These are phyloP conservation scores for Cairina moschata DNA, from an alignment of 2,113 vertebrate species.

Conservation along the genomic window DNA sequence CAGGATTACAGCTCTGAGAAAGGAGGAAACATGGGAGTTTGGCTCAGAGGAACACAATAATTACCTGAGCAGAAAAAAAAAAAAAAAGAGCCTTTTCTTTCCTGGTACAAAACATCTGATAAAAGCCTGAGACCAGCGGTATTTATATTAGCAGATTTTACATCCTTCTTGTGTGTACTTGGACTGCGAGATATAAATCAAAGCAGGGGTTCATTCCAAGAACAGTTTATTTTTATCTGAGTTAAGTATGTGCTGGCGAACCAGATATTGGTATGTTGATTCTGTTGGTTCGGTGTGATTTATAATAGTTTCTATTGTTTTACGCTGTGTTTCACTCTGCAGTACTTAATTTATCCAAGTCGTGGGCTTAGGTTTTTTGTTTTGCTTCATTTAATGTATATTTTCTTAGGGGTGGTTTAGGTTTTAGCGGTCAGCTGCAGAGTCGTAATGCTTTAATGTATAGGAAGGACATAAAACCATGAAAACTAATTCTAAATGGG, in stretches of 20 bases:
- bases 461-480: constrained; percentile 6
- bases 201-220: constrained; percentile 61
- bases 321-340: not conserved
- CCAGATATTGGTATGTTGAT: constrained; percentile 32
- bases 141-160: constrained; percentile 63
- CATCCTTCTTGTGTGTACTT: constrained; percentile 57
- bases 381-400: not conserved
- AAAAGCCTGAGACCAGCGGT: constrained; percentile 42
- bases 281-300: constrained; percentile 28
- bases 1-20: constrained; percentile 36
- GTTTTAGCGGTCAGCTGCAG: constrained; percentile 12
- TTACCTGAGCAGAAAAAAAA: constrained; percentile 25
- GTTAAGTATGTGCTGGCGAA: constrained; percentile 23
- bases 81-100: constrained; percentile 8
- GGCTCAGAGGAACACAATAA: constrained; percentile 10
- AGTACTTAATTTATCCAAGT: not conserved
- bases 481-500: not conserved
- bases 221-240: constrained; percentile 68
- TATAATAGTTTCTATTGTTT: constrained; percentile 33
- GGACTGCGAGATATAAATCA: constrained; percentile 51
- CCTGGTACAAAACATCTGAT: constrained; percentile 51
- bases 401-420: not conserved
- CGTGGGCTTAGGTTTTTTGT: not conserved
- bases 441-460: not conserved
- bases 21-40: constrained; percentile 5